Evolutionary conservation across 2,888 invertebrate species (phyloP).

Genomic region (Eretmocerus hayati): DNA sequence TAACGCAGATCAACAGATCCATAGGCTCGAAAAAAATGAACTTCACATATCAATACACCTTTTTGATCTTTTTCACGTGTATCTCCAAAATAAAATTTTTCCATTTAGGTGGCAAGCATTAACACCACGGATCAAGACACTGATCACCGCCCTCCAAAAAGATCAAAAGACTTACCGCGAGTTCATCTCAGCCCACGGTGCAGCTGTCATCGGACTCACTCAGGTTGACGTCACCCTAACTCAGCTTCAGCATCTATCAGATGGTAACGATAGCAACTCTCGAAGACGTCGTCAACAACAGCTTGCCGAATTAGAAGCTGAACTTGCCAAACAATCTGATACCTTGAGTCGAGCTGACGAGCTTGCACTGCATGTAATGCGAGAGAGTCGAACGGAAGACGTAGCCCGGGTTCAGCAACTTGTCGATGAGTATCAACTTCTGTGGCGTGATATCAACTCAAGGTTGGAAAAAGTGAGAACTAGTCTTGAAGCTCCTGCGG

Average conservation of each 20-base stretch:
- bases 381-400: constrained; percentile 53
- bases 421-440: constrained; percentile 59
- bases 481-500: constrained; percentile 29
- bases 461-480: constrained; percentile 49
- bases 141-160: constrained; percentile 53
- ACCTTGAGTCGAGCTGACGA: constrained; percentile 55
- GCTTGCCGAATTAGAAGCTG: constrained; percentile 53
- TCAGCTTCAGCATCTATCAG: constrained; percentile 58
- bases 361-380: constrained; percentile 56
- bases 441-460: constrained; percentile 57
- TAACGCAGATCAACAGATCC: too few relatives aligned
- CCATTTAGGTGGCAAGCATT: constrained; percentile 57
- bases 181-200: constrained; percentile 65
- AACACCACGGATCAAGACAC: constrained; percentile 53
- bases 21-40: too few relatives aligned
- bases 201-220: constrained; percentile 63
- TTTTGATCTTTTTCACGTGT: too few relatives aligned
- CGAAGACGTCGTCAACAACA: constrained; percentile 45
- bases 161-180: constrained; percentile 59
- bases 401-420: constrained; percentile 53
- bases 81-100: not conserved
- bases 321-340: constrained; percentile 51
- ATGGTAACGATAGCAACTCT: constrained; percentile 47
- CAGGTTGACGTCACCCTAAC: constrained; percentile 68
- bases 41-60: too few relatives aligned